Evolutionary conservation across 1,140 invertebrate species (phyloP), one percentile per base, ranked within the genome.

Genomic region (Antheraea pernyi): DNA sequence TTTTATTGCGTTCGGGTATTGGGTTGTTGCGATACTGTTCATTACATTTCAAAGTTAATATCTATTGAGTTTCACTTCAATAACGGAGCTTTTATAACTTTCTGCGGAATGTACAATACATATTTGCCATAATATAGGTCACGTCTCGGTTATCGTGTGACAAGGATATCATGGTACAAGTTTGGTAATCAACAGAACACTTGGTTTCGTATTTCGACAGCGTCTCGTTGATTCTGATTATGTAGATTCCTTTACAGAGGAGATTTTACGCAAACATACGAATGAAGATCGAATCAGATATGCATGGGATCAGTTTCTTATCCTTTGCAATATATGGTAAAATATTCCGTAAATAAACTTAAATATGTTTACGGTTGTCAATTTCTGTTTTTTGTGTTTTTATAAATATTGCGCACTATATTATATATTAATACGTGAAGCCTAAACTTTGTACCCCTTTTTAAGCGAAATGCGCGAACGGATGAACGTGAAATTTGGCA

Each of bases 1-100:
- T 87, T 91, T 88, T 91, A 91, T 91, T 91, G 82, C 81, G 77
- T 75, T 71, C 69, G 75, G 69, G 77, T 78, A 82, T 85, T 82
- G 81, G 75, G 68, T 78, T 81, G 72, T 73, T 69, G 73, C 81
- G 81, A 80, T 88, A 87, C 78, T 73, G 71, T 79, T 80, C 73
- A 69, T 79, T 73, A 72, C 46, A 76, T 83, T 80, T 74, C 75
- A 82, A 84, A 83, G 84, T 83, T 78, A 80, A 86, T 88, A 82
- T 22, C 53, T 72, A 63, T 62, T 68, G 67, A 71, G 72, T 72
- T 72, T 58, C 39, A 70, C 71, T 70, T 72, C 64, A 11, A 71
- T 62, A 59, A 9, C 16, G 39, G 11, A 9, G 46, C 46, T 16
- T 6, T 53, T 53, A 53, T 53, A n/a, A 16, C 46, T 53, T 62